Conservation (phyloP, 2,888 invertebrate species). For the Drosophila aldrichi region DNA sequence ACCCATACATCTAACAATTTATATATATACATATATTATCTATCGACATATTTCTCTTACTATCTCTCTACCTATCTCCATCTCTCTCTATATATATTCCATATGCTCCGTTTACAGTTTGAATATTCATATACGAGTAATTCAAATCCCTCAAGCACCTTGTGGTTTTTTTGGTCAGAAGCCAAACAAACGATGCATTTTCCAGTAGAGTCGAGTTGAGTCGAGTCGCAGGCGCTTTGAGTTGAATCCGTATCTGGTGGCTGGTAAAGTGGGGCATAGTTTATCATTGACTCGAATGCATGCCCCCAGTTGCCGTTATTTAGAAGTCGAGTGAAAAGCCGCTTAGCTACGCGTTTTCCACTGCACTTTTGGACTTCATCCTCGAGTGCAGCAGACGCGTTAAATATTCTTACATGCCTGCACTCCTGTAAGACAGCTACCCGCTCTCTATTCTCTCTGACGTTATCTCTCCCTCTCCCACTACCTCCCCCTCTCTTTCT, state of each 20-base stretch:
- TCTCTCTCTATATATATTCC: background rate
- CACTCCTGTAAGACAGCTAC: constrained; percentile 27
- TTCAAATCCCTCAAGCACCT: constrained; percentile 63
- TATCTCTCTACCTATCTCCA: too few relatives aligned
- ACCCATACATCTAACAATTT: too few relatives aligned
- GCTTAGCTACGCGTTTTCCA: constrained; percentile 44
- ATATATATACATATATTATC: background rate
- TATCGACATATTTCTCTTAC: background rate
- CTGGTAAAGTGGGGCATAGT: constrained; percentile 66
- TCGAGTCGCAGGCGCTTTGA: background rate
- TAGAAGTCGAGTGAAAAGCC: constrained; percentile 44
- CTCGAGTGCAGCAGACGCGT: constrained; percentile 12
- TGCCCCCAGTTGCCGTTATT: constrained; percentile 31
- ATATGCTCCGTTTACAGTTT: background rate
- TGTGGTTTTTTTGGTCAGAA: constrained; percentile 80
- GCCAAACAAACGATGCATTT: constrained; percentile 69
- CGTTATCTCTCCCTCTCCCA: background rate
- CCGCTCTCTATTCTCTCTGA: background rate
- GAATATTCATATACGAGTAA: constrained; percentile 61
- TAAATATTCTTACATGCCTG: constrained; percentile 17
- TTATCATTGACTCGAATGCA: constrained; percentile 24
- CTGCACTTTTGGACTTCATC: constrained; percentile 67
- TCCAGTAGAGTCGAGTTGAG: constrained; percentile 20
- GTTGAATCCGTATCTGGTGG: constrained; percentile 40
- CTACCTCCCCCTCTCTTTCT: background rate